These are phyloP conservation scores for Altica lythri DNA, from an alignment of 2,888 invertebrate genomes.

Conservation along the genomic window DNA sequence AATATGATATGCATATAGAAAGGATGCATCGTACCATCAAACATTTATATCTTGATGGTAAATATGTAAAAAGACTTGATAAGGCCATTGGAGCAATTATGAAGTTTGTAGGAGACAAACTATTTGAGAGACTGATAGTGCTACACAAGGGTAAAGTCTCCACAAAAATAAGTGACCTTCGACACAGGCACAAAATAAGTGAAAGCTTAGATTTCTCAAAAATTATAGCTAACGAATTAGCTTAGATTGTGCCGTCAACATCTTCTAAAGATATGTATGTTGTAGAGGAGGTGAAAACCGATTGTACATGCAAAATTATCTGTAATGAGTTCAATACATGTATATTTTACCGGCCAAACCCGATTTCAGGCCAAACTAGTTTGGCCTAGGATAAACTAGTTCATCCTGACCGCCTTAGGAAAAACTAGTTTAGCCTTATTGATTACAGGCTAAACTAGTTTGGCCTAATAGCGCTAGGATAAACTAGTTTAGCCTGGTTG, in stretches of 20 bases:
- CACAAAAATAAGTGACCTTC: slow-evolving; percentile 6
- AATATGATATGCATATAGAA: slow-evolving; percentile 15
- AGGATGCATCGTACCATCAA: slow-evolving; percentile 14
- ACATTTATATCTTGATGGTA: no score
- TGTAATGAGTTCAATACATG: neutral
- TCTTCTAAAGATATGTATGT: neutral
- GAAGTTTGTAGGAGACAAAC: slow-evolving; percentile 13
- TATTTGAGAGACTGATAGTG: slow-evolving; percentile 8
- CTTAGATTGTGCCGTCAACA: neutral
- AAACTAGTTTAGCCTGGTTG: no score
- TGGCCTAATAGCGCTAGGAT: no score
- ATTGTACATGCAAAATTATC: neutral
- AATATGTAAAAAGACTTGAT: no score
- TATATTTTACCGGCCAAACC: no score
- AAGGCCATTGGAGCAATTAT: slow-evolving; percentile 12
- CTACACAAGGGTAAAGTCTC: slow-evolving; percentile 12
- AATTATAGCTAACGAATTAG: neutral
- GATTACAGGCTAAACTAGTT: no score
- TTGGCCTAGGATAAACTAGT: no score
- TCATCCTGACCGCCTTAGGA: no score
- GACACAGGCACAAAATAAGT: neutral
- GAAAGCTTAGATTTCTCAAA: neutral
- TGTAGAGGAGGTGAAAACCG: neutral
- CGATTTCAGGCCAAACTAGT: no score
- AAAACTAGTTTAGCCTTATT: no score